These are phyloP conservation scores for Acanthurus tractus DNA, from an alignment of 2,797 vertebrate species.

Conservation along the genomic window DNA sequence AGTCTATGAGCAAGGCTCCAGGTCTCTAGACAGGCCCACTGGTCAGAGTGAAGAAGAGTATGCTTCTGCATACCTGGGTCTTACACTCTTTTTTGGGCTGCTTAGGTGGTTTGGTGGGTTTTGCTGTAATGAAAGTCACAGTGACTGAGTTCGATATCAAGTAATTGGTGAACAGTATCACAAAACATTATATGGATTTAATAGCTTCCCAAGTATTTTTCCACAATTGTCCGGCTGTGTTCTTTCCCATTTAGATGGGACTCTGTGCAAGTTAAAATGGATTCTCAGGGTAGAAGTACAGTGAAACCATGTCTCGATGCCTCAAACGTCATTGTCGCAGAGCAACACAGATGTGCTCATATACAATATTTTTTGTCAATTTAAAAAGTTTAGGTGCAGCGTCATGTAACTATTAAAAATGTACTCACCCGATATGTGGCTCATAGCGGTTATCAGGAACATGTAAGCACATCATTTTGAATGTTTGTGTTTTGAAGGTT, in stretches of 20 bases:
- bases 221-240: not conserved
- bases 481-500: not conserved
- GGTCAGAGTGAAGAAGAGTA: slow-evolving; percentile 17
- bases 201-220: not conserved
- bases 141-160: not conserved
- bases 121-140: not conserved
- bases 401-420: slow-evolving; percentile 25
- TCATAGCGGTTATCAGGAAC: not conserved
- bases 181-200: not conserved
- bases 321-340: not conserved
- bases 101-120: slow-evolving; percentile 1
- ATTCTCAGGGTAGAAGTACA: slow-evolving; percentile 3
- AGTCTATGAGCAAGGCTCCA: slow-evolving; percentile 59
- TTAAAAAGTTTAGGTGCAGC: slow-evolving; percentile 14
- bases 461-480: not conserved
- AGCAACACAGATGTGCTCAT: slow-evolving; percentile 9
- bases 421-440: not conserved
- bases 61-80: slow-evolving; percentile 2
- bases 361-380: slow-evolving; percentile 14
- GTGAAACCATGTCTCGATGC: not conserved
- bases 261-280: not conserved
- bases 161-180: not conserved
- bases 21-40: slow-evolving; percentile 42
- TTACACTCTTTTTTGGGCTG: not conserved
- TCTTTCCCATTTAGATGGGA: not conserved